These are phyloP conservation scores for Vulpes vulpes DNA, from an alignment of 2,113 vertebrate genomes.

Conservation along the genomic window DNA sequence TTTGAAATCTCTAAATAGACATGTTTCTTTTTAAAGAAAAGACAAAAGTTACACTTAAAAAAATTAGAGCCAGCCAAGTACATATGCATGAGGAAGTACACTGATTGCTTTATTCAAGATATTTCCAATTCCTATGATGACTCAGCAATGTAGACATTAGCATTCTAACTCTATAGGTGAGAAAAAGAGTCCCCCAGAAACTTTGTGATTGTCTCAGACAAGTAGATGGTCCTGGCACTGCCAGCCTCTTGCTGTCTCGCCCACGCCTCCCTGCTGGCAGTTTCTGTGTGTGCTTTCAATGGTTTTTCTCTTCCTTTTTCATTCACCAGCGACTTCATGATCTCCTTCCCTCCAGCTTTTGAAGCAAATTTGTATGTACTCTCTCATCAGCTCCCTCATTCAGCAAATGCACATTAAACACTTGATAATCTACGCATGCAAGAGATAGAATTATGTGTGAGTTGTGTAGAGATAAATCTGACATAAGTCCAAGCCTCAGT, in stretches of 20 bases:
- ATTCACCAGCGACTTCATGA: not conserved
- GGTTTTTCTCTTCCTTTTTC: not conserved
- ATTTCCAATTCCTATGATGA: not conserved
- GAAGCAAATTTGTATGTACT: not conserved
- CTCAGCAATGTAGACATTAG: not conserved
- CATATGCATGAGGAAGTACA: not conserved
- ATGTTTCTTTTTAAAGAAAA: not conserved
- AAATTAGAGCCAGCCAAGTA: not conserved
- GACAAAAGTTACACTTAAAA: not conserved
- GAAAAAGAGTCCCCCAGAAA: not conserved
- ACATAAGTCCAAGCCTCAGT: not conserved
- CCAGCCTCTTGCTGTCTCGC: not conserved
- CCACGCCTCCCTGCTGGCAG: accelerated
- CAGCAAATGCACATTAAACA: not conserved
- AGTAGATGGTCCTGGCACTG: accelerated
- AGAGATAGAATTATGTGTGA: not conserved
- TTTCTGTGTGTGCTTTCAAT: not conserved
- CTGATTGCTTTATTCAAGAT: not conserved
- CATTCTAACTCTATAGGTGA: not conserved
- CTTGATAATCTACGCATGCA: not conserved
- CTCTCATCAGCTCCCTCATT: not conserved
- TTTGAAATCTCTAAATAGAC: not conserved
- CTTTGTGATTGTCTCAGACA: too few relatives aligned
- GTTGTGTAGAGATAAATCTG: not conserved
- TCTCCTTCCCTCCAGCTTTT: not conserved